Percentiles rank a stretch among this genome's conserved stretches.
Conservation (phyloP, 1,140 invertebrate genomes). For the Cryptotermes secundus region DNA sequence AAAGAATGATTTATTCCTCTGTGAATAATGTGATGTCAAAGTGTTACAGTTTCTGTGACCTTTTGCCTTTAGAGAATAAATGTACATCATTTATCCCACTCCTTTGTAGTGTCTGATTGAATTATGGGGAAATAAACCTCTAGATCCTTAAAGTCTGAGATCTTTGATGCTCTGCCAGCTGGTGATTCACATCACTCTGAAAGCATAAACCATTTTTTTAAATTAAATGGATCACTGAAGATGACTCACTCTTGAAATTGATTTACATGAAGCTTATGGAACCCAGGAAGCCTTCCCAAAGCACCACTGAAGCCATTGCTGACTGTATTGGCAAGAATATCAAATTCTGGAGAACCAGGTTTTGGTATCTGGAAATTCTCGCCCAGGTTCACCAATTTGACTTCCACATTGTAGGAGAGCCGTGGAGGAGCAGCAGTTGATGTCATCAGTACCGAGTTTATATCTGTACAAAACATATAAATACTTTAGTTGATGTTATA, state of each 20-base stretch:
- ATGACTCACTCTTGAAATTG: conserved; percentile 69
- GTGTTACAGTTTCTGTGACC: too few species aligned
- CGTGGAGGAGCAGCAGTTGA: conserved; percentile 62
- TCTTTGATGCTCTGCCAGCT: too few species aligned
- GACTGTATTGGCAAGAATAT: conserved; percentile 68
- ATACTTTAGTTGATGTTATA: neutral
- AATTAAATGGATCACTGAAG: too few species aligned
- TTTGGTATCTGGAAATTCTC: conserved; percentile 72
- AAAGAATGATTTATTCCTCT: too few species aligned
- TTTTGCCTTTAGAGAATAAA: too few species aligned
- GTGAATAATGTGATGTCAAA: too few species aligned
- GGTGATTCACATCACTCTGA: too few species aligned
- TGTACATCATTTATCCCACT: too few species aligned
- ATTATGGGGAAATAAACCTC: too few species aligned
- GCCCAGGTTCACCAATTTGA: conserved; percentile 74
- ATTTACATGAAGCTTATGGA: conserved; percentile 65
- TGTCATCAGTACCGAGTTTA: conserved; percentile 21
- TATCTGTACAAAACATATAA: conserved; percentile 34
- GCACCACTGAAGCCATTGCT: conserved; percentile 62
- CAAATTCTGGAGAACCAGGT: conserved; percentile 67
- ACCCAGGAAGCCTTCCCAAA: conserved; percentile 68
- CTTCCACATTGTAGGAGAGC: conserved; percentile 66
- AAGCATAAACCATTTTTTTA: too few species aligned
- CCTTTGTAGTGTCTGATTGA: too few species aligned
- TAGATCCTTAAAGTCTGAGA: too few species aligned